Percentiles rank a stretch among this genome's conserved stretches.
These are phyloP conservation scores for Fregata magnificens DNA, from an alignment of 2,113 vertebrate genomes.

Conservation along the genomic window DNA sequence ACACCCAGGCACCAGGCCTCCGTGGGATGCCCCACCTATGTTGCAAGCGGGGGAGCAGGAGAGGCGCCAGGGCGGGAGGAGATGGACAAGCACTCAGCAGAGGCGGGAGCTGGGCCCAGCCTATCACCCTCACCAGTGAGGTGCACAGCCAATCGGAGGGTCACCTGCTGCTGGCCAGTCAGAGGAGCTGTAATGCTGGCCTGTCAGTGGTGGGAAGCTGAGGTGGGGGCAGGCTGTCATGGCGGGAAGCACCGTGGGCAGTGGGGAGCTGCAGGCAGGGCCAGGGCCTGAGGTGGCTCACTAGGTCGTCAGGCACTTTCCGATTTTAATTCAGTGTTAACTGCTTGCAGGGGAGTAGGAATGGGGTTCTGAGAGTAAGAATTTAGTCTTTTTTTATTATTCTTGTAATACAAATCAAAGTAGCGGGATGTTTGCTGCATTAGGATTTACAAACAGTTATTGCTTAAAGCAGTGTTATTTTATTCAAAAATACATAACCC, in stretches of 20 bases:
- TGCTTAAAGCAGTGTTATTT: background rate
- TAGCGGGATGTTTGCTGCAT: background rate
- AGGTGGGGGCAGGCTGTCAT: background rate
- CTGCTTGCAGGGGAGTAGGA: background rate
- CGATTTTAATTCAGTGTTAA: background rate
- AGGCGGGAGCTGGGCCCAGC: background rate
- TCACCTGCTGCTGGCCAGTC: background rate
- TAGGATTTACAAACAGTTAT: background rate
- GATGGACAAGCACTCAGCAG: background rate
- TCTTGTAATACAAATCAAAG: background rate
- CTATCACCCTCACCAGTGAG: background rate
- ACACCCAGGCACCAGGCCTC: background rate
- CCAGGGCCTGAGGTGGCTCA: fast-evolving
- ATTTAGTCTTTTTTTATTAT: background rate
- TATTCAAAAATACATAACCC: background rate
- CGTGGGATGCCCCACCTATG: fast-evolving
- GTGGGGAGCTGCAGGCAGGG: too few relatives aligned
- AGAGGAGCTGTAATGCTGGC: background rate
- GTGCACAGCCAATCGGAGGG: background rate
- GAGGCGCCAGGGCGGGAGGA: background rate
- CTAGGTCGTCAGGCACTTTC: background rate
- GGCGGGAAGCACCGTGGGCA: fast-evolving
- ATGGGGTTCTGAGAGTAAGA: background rate
- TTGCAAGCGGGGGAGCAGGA: fast-evolving
- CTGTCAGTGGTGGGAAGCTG: background rate